Conservation (phyloP, 2,888 invertebrate genomes). For the Cantharis rufa region DNA sequence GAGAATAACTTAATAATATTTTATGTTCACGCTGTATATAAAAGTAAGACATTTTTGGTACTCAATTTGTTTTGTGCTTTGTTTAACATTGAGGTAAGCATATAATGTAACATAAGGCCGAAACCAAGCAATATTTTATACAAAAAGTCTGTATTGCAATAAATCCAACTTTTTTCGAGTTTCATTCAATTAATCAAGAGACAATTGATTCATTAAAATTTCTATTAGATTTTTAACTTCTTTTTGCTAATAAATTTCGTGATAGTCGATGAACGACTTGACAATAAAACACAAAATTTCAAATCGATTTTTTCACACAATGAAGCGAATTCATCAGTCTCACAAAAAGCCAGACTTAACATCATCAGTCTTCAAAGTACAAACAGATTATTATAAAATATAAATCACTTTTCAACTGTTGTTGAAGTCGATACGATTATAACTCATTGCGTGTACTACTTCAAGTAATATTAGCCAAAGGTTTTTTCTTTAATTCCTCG, state of each 20-base stretch:
- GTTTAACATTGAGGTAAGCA: background rate
- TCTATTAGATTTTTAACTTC: background rate
- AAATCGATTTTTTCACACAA: constrained; percentile 20
- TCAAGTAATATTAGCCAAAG: constrained; percentile 48
- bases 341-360: constrained; percentile 9
- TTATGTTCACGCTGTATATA: background rate
- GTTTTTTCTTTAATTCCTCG: constrained; percentile 53
- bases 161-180: background rate
- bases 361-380: constrained; percentile 10
- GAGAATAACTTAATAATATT: background rate
- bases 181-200: background rate
- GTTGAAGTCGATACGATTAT: background rate
- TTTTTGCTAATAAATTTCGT: constrained; percentile 21
- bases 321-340: constrained; percentile 1
- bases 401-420: background rate
- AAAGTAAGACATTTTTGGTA: background rate
- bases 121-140: background rate
- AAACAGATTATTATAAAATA: constrained; percentile 8
- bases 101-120: background rate
- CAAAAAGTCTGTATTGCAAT: background rate
- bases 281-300: constrained; percentile 20
- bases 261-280: constrained; percentile 1
- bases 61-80: background rate
- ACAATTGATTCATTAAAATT: background rate
- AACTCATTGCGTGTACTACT: background rate